Percentiles rank a stretch among this genome's conserved stretches.
Evolutionary conservation across 2,888 invertebrate species (phyloP).

Genomic region (Hyposoter dolosus): DNA sequence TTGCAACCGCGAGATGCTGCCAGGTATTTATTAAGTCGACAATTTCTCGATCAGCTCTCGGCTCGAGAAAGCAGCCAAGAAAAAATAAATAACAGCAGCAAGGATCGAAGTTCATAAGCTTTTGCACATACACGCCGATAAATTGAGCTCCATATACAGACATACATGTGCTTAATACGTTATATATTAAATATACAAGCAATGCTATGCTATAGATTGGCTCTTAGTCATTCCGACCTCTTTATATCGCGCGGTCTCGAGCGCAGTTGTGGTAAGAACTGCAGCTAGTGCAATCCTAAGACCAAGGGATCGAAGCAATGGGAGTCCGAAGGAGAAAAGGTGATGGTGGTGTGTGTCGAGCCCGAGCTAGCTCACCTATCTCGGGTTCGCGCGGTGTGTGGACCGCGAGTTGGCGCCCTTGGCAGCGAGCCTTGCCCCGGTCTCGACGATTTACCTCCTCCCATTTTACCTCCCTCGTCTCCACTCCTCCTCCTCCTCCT

Average conservation of each 20-base stretch:
- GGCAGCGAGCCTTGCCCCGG: conserved; percentile 77
- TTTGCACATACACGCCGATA: neutral
- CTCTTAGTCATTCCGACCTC: conserved; percentile 43
- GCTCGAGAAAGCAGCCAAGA: neutral
- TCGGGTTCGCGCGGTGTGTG: conserved; percentile 48
- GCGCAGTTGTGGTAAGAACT: conserved; percentile 21
- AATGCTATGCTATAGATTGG: neutral
- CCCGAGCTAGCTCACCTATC: conserved; percentile 3
- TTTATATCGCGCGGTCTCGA: conserved; percentile 14
- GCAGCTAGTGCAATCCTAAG: conserved; percentile 38
- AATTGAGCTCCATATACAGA: neutral
- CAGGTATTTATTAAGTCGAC: conserved; percentile 11
- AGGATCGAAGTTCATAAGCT: conserved; percentile 22
- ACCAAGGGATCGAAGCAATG: conserved; percentile 47
- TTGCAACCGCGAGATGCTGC: neutral
- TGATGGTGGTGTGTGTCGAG: conserved; percentile 37
- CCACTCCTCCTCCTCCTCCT: conserved; percentile 16
- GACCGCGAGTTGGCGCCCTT: conserved; percentile 77
- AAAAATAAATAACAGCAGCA: neutral
- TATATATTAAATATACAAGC: neutral
- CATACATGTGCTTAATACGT: neutral
- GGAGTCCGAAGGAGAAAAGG: conserved; percentile 43
- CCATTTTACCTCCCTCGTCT: conserved; percentile 36
- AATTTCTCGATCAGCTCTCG: neutral
- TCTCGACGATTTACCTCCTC: conserved; percentile 62